phyloP scores from a whole-genome alignment of 2,888 invertebrate species.

The Zaprionus obscuricornis region DNA sequence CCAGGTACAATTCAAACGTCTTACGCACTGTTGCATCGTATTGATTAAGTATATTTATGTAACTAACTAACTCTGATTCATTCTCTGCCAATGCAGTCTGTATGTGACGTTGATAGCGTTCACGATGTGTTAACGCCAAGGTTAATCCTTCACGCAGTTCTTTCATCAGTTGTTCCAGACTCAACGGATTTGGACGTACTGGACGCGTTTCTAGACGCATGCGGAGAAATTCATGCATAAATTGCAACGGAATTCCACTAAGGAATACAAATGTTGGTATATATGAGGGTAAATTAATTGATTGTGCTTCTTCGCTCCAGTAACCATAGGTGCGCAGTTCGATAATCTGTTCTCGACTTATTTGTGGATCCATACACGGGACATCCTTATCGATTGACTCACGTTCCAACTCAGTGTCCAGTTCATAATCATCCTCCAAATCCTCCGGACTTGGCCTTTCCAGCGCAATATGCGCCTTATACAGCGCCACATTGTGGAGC shows the following conservation, averaged over 20 bases:
- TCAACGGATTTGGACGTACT: slow-evolving; percentile 92
- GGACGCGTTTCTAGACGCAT: slow-evolving; percentile 93
- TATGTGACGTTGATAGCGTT: slow-evolving; percentile 89
- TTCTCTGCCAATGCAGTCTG: slow-evolving; percentile 85
- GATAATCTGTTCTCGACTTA: slow-evolving; percentile 80
- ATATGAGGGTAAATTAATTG: slow-evolving; percentile 93
- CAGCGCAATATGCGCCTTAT: slow-evolving; percentile 89
- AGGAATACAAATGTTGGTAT: slow-evolving; percentile 93
- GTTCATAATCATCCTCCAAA: no score
- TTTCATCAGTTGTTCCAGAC: slow-evolving; percentile 93
- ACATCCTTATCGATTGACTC: slow-evolving; percentile 84
- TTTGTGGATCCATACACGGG: slow-evolving; percentile 81
- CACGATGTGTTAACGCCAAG: slow-evolving; percentile 92
- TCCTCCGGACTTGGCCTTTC: slow-evolving; percentile 84
- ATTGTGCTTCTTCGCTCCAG: slow-evolving; percentile 90
- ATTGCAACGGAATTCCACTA: slow-evolving; percentile 92
- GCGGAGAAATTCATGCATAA: slow-evolving; percentile 95
- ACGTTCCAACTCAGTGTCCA: slow-evolving; percentile 81
- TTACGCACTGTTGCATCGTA: slow-evolving; percentile 91
- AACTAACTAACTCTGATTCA: slow-evolving; percentile 83
- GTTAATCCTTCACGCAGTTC: slow-evolving; percentile 95
- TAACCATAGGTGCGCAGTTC: slow-evolving; percentile 86
- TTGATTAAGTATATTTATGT: slow-evolving; percentile 86
- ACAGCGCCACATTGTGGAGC: slow-evolving; percentile 87
- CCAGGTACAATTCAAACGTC: slow-evolving; percentile 92